phyloP scores from a whole-genome alignment of 2,113 vertebrate genomes.

The Phodopus roborovskii region DNA sequence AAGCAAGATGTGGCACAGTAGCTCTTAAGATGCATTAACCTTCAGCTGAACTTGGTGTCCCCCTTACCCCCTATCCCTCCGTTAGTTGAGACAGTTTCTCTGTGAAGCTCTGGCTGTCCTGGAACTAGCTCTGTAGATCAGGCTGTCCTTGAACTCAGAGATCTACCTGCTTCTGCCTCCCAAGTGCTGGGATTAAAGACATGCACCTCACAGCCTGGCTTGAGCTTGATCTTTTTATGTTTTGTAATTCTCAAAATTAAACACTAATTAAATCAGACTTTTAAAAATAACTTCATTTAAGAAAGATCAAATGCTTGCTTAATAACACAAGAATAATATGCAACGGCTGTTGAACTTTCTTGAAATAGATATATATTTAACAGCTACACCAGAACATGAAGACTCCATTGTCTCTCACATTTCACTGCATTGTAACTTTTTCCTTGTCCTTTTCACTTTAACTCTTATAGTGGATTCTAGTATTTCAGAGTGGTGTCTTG shows the following conservation, averaged over 20 bases:
- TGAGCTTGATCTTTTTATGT: not conserved
- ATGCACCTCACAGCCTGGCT: not conserved
- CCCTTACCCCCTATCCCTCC: too few relatives aligned
- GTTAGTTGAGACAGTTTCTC: not conserved
- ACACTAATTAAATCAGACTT: not conserved
- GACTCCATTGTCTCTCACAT: not conserved
- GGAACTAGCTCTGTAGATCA: not conserved
- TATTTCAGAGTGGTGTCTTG: not conserved
- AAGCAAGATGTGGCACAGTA: not conserved
- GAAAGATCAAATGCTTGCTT: constrained; percentile 22
- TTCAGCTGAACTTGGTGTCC: not conserved
- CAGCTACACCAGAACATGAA: not conserved
- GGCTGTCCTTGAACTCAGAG: not conserved
- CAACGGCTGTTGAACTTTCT: not conserved
- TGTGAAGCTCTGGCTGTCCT: not conserved
- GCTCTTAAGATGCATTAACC: not conserved
- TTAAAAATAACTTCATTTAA: not conserved
- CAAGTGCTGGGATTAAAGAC: not conserved
- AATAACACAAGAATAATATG: not conserved
- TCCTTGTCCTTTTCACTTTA: not conserved
- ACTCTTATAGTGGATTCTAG: not conserved
- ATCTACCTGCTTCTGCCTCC: not conserved
- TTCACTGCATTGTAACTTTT: not conserved
- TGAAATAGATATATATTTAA: not conserved
- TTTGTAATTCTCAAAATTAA: constrained; percentile 47